Conservation (phyloP, 1,140 invertebrate species). For the Laupala kohalensis region DNA sequence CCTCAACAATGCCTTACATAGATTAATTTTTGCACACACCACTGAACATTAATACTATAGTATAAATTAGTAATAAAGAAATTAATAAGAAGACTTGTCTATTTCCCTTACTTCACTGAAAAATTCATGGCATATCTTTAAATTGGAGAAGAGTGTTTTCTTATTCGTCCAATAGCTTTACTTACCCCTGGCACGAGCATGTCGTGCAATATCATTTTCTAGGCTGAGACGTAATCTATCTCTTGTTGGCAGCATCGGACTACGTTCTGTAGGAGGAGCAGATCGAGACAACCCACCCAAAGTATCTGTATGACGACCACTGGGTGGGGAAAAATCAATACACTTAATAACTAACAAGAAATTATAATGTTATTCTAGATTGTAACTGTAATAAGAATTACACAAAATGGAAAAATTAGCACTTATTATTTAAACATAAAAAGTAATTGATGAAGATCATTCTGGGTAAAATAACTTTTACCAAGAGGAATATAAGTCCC, state of each 20-base stretch:
- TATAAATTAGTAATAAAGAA: neutral
- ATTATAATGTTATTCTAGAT: no score
- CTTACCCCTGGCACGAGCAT: conserved; percentile 34
- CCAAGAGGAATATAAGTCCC: no score
- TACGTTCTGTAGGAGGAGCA: conserved; percentile 26
- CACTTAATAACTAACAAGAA: no score
- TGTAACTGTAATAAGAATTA: no score
- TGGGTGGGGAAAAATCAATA: no score
- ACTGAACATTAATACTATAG: neutral
- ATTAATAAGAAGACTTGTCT: neutral
- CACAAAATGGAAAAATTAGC: no score
- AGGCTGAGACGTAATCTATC: conserved; percentile 39
- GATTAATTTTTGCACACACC: neutral
- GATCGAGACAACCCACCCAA: conserved; percentile 27
- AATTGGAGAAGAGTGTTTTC: conserved; percentile 21
- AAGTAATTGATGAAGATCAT: neutral
- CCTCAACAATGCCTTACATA: no score
- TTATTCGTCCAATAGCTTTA: no score
- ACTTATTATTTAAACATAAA: neutral
- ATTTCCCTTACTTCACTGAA: neutral
- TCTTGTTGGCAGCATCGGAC: conserved; percentile 32
- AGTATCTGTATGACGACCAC: conserved; percentile 28
- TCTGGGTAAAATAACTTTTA: no score
- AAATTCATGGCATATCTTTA: neutral
- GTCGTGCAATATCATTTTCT: conserved; percentile 32